phyloP scores from a whole-genome alignment of 2,113 vertebrate genomes.

The Amblyornis subalaris region DNA sequence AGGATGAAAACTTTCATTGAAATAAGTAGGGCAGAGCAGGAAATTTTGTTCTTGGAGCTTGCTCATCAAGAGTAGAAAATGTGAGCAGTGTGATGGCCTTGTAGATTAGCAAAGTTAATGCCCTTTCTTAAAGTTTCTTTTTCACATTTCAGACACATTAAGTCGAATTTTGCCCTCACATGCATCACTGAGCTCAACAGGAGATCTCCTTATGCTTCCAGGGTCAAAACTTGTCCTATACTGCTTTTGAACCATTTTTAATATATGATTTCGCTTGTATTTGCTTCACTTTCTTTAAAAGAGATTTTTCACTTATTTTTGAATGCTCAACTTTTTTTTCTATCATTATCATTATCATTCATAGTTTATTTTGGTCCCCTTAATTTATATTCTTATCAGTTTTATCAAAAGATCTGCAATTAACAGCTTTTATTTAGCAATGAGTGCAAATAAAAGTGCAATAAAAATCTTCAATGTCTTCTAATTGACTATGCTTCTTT shows the following conservation, averaged over 20 bases:
- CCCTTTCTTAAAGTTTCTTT: not conserved
- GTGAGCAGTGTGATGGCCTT: not conserved
- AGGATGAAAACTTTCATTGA: not conserved
- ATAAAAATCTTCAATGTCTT: not conserved
- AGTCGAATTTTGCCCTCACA: constrained; percentile 26
- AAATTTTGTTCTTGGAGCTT: not conserved
- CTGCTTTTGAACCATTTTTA: not conserved
- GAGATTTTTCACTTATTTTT: not conserved
- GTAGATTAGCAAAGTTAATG: not conserved
- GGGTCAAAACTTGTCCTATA: not conserved
- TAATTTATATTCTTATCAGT: not conserved
- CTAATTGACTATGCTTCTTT: not conserved
- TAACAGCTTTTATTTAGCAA: not conserved
- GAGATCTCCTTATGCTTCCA: constrained; percentile 4
- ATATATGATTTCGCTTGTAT: not conserved
- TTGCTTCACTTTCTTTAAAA: not conserved
- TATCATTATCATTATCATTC: not conserved
- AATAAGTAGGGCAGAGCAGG: not conserved
- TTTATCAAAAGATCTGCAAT: not conserved
- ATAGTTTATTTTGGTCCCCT: not conserved
- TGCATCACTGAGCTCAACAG: constrained; percentile 44
- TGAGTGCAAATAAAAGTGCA: not conserved
- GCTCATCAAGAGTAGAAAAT: not conserved
- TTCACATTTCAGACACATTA: constrained; percentile 5
- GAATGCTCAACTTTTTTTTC: not conserved